Evolutionary conservation across 2,797 vertebrate species (phyloP).

Genomic region (Muscicapa comitata): DNA sequence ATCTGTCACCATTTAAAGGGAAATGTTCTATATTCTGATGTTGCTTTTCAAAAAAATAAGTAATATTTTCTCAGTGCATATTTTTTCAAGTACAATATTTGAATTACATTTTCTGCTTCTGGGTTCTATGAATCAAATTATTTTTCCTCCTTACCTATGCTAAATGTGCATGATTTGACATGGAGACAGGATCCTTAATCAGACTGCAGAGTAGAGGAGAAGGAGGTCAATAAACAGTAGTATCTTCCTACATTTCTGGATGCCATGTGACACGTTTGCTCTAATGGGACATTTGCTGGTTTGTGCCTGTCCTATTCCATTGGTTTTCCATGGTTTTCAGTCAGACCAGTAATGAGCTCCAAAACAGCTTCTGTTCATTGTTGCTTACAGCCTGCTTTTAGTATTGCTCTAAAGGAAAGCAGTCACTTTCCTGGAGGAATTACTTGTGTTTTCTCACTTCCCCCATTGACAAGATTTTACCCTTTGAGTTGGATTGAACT

Average conservation of each 20-base stretch:
- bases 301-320: neutral
- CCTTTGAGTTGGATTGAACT: neutral
- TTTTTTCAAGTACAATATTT: neutral
- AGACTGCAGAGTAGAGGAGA: neutral
- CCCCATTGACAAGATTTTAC: neutral
- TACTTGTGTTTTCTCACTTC: neutral
- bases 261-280: neutral
- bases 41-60: neutral
- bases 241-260: neutral
- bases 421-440: neutral
- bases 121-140: neutral
- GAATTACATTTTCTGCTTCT: neutral
- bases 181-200: neutral
- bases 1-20: neutral
- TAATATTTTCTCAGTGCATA: neutral
- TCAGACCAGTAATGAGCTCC: neutral
- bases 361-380: neutral
- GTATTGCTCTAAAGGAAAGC: neutral
- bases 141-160: neutral
- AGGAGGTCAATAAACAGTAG: neutral
- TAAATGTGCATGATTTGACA: neutral
- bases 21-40: neutral
- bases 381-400: neutral
- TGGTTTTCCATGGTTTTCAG: neutral
- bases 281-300: fast-evolving